Conservation (phyloP, 2,888 invertebrate genomes). For the Perdita meconis region DNA sequence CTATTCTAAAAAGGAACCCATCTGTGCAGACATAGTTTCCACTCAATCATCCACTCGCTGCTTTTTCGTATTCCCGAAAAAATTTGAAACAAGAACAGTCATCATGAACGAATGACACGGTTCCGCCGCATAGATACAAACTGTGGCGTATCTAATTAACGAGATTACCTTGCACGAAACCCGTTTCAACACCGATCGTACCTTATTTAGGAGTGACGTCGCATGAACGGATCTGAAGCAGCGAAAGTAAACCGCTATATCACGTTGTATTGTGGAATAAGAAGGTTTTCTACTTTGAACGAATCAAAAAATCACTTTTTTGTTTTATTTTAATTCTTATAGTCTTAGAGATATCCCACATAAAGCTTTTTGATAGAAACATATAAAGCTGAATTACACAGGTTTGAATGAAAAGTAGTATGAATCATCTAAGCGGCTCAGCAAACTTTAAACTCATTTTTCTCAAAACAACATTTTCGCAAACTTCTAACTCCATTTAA, state of each 20-base stretch:
- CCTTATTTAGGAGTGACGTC: conserved; percentile 62
- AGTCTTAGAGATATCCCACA: too few species aligned
- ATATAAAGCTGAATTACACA: too few species aligned
- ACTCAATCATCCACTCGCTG: not conserved
- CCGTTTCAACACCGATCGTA: conserved; percentile 53
- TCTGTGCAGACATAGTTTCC: not conserved
- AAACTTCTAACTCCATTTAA: too few species aligned
- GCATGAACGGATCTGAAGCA: conserved; percentile 66
- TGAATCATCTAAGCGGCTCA: too few species aligned
- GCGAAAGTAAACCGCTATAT: conserved; percentile 67
- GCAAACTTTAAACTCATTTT: too few species aligned
- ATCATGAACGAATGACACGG: conserved; percentile 25
- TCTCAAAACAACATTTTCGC: too few species aligned
- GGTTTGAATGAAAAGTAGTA: too few species aligned
- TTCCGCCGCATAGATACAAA: conserved; percentile 40
- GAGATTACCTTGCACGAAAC: conserved; percentile 65
- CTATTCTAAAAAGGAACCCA: not conserved
- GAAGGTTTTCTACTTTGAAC: too few species aligned
- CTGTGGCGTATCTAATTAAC: conserved; percentile 59
- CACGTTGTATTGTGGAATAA: too few species aligned
- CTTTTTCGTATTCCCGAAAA: not conserved
- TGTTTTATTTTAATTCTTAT: too few species aligned
- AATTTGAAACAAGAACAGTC: conserved; percentile 14
- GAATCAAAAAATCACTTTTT: too few species aligned
- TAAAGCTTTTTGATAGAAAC: too few species aligned